A percentile compares a stretch with the other conserved stretches of the same genome.
phyloP scores from a whole-genome alignment of 2,113 vertebrate species.

The Ancistrus triradiatus region DNA sequence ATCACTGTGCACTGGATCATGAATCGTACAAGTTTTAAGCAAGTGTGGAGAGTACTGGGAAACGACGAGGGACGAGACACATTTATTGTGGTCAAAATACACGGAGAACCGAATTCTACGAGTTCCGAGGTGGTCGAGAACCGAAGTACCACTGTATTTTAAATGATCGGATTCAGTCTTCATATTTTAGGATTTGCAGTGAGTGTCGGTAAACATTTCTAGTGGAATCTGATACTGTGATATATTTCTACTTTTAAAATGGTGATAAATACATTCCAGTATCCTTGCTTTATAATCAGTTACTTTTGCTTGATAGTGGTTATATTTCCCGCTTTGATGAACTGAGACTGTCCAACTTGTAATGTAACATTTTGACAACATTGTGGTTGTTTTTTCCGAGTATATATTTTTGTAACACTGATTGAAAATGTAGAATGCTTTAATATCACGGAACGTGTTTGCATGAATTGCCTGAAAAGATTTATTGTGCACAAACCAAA shows the following conservation, averaged over 20 bases:
- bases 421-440: slow-evolving; percentile 55
- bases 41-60: too few species aligned
- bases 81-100: too few species aligned
- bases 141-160: too few species aligned
- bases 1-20: too few species aligned
- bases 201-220: slow-evolving; percentile 11
- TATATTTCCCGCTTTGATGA: not conserved
- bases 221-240: slow-evolving; percentile 6
- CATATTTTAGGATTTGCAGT: slow-evolving; percentile 16
- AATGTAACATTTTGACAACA: too few species aligned
- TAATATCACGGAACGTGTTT: too few species aligned
- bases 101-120: too few species aligned
- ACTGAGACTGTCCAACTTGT: slow-evolving; percentile 17
- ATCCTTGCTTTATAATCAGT: not conserved
- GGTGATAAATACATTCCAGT: slow-evolving; percentile 1
- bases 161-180: too few species aligned
- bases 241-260: not conserved
- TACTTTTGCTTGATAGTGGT: not conserved
- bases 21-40: too few species aligned
- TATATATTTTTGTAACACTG: slow-evolving; percentile 66
- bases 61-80: too few species aligned
- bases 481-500: not conserved
- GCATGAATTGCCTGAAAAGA: slow-evolving; percentile 12
- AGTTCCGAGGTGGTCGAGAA: too few species aligned
- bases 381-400: slow-evolving; percentile 47